A percentile compares a stretch with the other conserved stretches of the same genome.
Conservation (phyloP, 2,888 invertebrate genomes). For the Orgyia antiqua region DNA sequence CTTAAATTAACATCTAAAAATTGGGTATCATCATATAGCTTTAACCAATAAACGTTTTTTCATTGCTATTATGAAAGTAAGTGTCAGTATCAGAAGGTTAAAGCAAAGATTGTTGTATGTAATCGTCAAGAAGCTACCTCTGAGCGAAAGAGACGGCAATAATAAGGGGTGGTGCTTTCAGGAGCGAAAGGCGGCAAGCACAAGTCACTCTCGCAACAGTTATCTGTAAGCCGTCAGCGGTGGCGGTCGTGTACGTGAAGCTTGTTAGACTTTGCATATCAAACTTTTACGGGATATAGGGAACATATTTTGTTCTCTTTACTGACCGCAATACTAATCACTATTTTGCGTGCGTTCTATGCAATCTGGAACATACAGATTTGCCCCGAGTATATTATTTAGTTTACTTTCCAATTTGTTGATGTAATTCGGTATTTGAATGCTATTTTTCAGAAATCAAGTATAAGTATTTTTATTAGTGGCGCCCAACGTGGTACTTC, state of each 20-base stretch:
- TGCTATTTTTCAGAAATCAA: too few relatives aligned
- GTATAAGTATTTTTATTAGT: constrained; percentile 11
- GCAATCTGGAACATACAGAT: constrained; percentile 47
- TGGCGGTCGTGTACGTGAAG: constrained; percentile 39
- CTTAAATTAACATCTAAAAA: too few relatives aligned
- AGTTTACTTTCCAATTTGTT: constrained; percentile 24
- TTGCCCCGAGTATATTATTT: constrained; percentile 48
- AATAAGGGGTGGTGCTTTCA: constrained; percentile 52
- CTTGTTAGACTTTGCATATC: constrained; percentile 28
- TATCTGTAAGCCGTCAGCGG: constrained; percentile 36
- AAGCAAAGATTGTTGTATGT: constrained; percentile 43
- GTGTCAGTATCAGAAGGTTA: constrained; percentile 47
- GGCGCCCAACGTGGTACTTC: constrained; percentile 40
- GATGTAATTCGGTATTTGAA: constrained; percentile 11
- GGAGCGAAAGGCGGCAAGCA: constrained; percentile 31
- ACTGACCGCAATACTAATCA: constrained; percentile 56
- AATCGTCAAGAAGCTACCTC: constrained; percentile 33
- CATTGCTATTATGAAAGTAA: constrained; percentile 36
- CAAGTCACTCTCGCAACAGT: constrained; percentile 57
- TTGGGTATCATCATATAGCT: constrained; percentile 9
- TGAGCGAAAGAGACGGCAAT: constrained; percentile 48
- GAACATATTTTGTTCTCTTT: constrained; percentile 48
- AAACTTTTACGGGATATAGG: constrained; percentile 71
- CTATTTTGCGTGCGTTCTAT: constrained; percentile 65
- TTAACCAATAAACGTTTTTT: constrained; percentile 21